These are phyloP conservation scores for Syrphus vitripennis DNA, from an alignment of 2,888 invertebrate genomes.

Conservation along the genomic window DNA sequence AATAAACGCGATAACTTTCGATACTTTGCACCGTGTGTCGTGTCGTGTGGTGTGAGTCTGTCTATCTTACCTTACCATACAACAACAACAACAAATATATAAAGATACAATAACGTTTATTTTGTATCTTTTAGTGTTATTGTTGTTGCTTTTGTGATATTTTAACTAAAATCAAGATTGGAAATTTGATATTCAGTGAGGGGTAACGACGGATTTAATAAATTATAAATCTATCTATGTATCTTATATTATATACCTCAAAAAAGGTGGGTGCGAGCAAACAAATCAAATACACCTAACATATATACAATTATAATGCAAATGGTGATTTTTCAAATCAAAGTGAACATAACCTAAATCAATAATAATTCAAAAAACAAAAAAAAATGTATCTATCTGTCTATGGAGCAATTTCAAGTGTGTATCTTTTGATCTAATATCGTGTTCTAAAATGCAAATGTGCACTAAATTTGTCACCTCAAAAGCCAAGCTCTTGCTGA, in stretches of 20 bases:
- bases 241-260: too few relatives aligned
- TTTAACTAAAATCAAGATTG: slow-evolving; percentile 30
- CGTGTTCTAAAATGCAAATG: slow-evolving; percentile 62
- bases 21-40: slow-evolving; percentile 18
- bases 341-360: slow-evolving; percentile 58
- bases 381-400: slow-evolving; percentile 30
- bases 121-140: background rate
- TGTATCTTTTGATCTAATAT: slow-evolving; percentile 48
- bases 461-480: slow-evolving; percentile 67
- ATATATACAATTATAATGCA: slow-evolving; percentile 39
- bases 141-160: slow-evolving; percentile 19
- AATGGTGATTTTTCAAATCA: slow-evolving; percentile 35
- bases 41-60: slow-evolving; percentile 7
- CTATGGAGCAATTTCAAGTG: slow-evolving; percentile 25
- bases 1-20: slow-evolving; percentile 34
- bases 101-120: slow-evolving; percentile 29
- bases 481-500: background rate
- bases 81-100: background rate
- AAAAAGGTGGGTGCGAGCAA: slow-evolving; percentile 41
- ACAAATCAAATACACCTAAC: background rate
- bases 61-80: too few relatives aligned
- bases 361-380: background rate
- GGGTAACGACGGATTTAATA: slow-evolving; percentile 6
- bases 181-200: slow-evolving; percentile 41
- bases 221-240: too few relatives aligned